phyloP scores from a whole-genome alignment of 1,140 invertebrate species.

The Lepidotrigona ventralis region DNA sequence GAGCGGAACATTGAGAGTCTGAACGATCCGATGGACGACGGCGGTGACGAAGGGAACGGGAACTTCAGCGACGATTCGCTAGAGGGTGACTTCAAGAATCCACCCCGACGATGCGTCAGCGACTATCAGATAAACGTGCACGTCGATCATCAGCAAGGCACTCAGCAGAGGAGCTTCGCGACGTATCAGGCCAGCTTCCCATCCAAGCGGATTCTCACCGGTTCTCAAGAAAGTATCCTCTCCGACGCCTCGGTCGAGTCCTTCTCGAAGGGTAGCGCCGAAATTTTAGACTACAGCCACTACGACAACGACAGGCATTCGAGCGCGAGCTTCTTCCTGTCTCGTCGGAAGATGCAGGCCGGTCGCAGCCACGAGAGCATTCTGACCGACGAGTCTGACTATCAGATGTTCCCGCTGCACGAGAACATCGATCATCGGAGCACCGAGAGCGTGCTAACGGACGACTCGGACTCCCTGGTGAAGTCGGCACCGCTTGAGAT shows the following conservation, averaged over 20 bases:
- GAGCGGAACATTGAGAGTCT: conserved; percentile 64
- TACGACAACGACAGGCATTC: conserved; percentile 82
- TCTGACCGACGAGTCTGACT: conserved; percentile 88
- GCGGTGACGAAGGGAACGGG: conserved; percentile 78
- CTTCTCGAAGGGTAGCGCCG: conserved; percentile 74
- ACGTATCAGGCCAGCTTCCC: conserved; percentile 58
- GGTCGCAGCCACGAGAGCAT: conserved; percentile 90
- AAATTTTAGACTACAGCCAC: conserved; percentile 81
- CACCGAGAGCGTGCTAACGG: conserved; percentile 79
- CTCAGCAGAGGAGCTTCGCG: conserved; percentile 60
- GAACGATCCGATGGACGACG: conserved; percentile 62
- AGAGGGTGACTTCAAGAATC: conserved; percentile 84
- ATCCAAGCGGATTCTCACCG: conserved; percentile 65
- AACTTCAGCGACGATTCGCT: conserved; percentile 89
- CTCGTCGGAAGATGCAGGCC: conserved; percentile 78
- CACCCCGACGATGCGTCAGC: conserved; percentile 84
- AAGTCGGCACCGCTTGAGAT: conserved; percentile 88
- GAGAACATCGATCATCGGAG: conserved; percentile 74
- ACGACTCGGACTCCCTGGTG: conserved; percentile 81
- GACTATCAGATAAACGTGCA: conserved; percentile 88
- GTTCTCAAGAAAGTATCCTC: conserved; percentile 88
- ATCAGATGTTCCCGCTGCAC: conserved; percentile 75
- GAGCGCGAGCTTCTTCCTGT: conserved; percentile 80
- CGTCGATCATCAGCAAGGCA: conserved; percentile 55
- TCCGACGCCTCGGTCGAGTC: conserved; percentile 83